A percentile compares a stretch with the other conserved stretches of the same genome.
phyloP scores from a whole-genome alignment of 2,888 invertebrate genomes.

The Eupithecia insigniata region DNA sequence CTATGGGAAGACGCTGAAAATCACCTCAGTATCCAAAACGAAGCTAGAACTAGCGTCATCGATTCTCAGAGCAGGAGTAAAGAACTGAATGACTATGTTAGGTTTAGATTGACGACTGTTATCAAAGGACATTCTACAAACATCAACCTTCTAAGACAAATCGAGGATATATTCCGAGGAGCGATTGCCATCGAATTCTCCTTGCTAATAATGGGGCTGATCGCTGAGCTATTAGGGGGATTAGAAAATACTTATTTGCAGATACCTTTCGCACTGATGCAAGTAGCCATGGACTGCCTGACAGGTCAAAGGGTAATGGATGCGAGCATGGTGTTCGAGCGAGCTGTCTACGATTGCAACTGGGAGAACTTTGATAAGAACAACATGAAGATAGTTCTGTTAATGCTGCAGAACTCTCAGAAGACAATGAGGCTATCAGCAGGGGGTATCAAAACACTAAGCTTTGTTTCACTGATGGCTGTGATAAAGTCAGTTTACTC shows the following conservation, averaged over 20 bases:
- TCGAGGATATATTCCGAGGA: slow-evolving; percentile 52
- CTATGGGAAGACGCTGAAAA: slow-evolving; percentile 59
- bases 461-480: slow-evolving; percentile 60
- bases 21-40: slow-evolving; percentile 29
- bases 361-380: slow-evolving; percentile 67
- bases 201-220: slow-evolving; percentile 49
- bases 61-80: neutral
- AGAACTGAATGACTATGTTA: slow-evolving; percentile 36
- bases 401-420: slow-evolving; percentile 64
- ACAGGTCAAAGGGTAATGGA: slow-evolving; percentile 65
- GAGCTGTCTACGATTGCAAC: slow-evolving; percentile 62
- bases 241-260: slow-evolving; percentile 60
- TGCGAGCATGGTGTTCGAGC: slow-evolving; percentile 58
- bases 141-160: slow-evolving; percentile 47
- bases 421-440: slow-evolving; percentile 64
- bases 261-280: slow-evolving; percentile 56
- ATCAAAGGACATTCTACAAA: slow-evolving; percentile 47
- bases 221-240: slow-evolving; percentile 55
- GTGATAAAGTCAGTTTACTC: slow-evolving; percentile 65
- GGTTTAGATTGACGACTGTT: slow-evolving; percentile 44
- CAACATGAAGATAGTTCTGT: slow-evolving; percentile 61
- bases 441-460: slow-evolving; percentile 60
- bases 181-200: slow-evolving; percentile 57
- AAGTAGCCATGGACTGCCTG: slow-evolving; percentile 62
- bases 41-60: neutral